Evolutionary conservation across 2,888 invertebrate species (phyloP).

Genomic region (Leptinotarsa peninsularis): DNA sequence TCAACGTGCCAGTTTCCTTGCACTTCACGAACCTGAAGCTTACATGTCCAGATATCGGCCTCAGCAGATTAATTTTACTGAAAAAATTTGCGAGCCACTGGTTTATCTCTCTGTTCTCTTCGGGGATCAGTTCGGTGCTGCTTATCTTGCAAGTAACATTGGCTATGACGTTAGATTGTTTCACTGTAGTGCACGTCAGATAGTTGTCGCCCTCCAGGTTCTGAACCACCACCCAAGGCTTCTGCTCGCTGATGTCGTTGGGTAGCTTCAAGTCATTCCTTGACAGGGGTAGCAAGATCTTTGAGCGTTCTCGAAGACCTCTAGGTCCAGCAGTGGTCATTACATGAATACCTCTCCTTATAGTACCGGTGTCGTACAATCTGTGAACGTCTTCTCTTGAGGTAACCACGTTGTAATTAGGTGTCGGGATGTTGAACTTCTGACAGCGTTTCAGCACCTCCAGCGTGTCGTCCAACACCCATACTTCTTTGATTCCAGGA

Average conservation of each 20-base stretch:
- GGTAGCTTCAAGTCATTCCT: slow-evolving; percentile 75
- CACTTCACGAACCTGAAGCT: slow-evolving; percentile 81
- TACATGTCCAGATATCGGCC: slow-evolving; percentile 81
- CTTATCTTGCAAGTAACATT: slow-evolving; percentile 85
- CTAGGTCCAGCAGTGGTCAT: slow-evolving; percentile 82
- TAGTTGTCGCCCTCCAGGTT: slow-evolving; percentile 82
- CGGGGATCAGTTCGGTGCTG: slow-evolving; percentile 77
- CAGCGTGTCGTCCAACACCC: slow-evolving; percentile 81
- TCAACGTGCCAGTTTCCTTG: slow-evolving; percentile 69
- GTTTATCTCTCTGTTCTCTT: slow-evolving; percentile 76
- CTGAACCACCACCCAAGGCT: slow-evolving; percentile 83
- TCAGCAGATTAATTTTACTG: slow-evolving; percentile 72
- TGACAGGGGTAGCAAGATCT: slow-evolving; percentile 77
- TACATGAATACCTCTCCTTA: slow-evolving; percentile 74
- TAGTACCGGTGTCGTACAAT: slow-evolving; percentile 75
- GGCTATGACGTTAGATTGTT: slow-evolving; percentile 81
- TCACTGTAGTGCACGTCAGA: slow-evolving; percentile 85
- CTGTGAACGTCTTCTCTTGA: slow-evolving; percentile 76
- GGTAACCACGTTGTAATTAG: slow-evolving; percentile 76
- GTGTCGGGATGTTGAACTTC: slow-evolving; percentile 75
- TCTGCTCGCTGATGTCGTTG: slow-evolving; percentile 78
- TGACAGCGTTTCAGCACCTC: slow-evolving; percentile 80
- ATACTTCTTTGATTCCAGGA: slow-evolving; percentile 80
- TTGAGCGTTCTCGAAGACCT: slow-evolving; percentile 79
- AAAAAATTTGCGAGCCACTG: slow-evolving; percentile 81